phyloP scores from a whole-genome alignment of 2,797 vertebrate genomes.

The Sebastes matsubarae region DNA sequence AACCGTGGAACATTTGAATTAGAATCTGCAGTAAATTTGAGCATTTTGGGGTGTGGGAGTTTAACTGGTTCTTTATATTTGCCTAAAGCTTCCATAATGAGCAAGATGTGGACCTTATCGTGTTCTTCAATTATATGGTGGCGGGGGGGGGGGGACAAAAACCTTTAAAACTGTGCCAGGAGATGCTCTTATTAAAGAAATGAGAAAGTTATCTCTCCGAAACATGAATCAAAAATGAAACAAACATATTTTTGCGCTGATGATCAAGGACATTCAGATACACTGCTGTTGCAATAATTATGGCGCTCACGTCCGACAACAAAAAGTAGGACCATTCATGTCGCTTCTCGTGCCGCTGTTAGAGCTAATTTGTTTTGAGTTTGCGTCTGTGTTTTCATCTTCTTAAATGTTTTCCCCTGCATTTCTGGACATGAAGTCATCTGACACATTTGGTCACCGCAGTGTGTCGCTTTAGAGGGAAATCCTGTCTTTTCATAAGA shows the following conservation, averaged over 20 bases:
- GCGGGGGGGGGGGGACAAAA: not conserved
- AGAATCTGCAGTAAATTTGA: constrained; percentile 53
- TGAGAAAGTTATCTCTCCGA: constrained; percentile 72
- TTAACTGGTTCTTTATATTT: constrained; percentile 68
- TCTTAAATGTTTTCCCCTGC: constrained; percentile 33
- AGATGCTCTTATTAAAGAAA: constrained; percentile 64
- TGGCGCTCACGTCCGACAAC: constrained; percentile 15
- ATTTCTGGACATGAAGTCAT: constrained; percentile 38
- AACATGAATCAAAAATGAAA: constrained; percentile 71
- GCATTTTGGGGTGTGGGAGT: constrained; percentile 76
- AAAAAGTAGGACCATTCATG: constrained; percentile 8
- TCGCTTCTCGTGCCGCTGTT: constrained; percentile 19
- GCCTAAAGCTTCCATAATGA: constrained; percentile 80
- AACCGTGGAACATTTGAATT: constrained; percentile 68
- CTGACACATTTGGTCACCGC: constrained; percentile 44
- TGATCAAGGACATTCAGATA: constrained; percentile 55
- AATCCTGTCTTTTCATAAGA: constrained; percentile 48
- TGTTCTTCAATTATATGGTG: constrained; percentile 47
- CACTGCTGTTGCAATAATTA: constrained; percentile 57
- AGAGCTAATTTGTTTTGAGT: constrained; percentile 40
- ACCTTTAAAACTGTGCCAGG: constrained; percentile 68
- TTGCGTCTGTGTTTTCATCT: constrained; percentile 42
- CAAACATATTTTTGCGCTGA: constrained; percentile 32
- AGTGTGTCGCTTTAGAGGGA: constrained; percentile 23
- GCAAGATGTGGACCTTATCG: constrained; percentile 70